Evolutionary conservation across 2,113 vertebrate species (phyloP).

Genomic region (Setophaga kirtlandii): DNA sequence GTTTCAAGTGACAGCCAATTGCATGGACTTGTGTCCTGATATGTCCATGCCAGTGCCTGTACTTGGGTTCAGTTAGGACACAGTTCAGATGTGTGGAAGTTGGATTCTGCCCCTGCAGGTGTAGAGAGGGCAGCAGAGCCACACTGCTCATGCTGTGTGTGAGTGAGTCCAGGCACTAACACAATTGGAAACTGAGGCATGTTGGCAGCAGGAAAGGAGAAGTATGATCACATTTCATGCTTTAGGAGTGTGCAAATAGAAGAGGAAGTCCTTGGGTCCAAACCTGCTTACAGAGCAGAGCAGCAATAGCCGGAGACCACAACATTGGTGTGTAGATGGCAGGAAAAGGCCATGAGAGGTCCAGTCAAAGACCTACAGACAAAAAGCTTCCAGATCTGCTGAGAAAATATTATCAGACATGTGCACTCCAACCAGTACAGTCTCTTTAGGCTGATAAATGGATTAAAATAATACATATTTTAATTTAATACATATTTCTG

Average conservation of each 20-base stretch:
- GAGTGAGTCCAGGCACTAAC: background rate
- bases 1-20: background rate
- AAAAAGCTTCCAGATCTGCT: background rate
- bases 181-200: fast-evolving
- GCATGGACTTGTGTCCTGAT: background rate
- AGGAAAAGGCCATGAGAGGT: background rate
- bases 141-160: fast-evolving
- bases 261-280: background rate
- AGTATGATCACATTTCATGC: background rate
- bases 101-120: background rate
- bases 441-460: background rate
- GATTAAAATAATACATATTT: background rate
- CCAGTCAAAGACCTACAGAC: background rate
- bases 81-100: background rate
- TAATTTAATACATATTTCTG: background rate
- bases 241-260: background rate
- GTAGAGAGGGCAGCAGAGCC: background rate
- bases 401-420: background rate
- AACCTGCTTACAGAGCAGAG: background rate
- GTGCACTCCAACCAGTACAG: background rate
- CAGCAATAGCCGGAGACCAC: background rate
- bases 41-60: background rate
- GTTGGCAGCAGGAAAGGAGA: background rate
- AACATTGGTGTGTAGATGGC: background rate
- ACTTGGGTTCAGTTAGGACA: background rate